Base-by-base conservation (phyloP, 64 coral and sea anemone species). In the Catalaphyllia jardinei region DNA sequence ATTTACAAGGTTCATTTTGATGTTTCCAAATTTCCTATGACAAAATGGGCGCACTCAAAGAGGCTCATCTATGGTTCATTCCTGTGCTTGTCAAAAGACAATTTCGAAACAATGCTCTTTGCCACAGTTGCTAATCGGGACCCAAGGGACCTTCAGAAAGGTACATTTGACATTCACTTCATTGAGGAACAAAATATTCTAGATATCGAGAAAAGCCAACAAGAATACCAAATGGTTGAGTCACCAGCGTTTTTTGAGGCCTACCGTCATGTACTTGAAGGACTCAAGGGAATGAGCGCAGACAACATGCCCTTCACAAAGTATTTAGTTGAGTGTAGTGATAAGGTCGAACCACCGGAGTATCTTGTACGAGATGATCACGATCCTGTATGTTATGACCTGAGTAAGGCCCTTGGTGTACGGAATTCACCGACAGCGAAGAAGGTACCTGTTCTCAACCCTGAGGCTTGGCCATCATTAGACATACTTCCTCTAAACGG, bases 51-150 rank as follows among this genome's bases (percentile, higher is more conserved):
- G 9, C 16, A 71, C 25, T 80, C 88, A 71, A 89, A 89, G 30
- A 77, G 88, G 25, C 88, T 89, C 27, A 39, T 79, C 8, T 89
- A 31, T 79, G 93, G 93, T 52, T 88, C 93, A 24, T 95, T 95
- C 63, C 84, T 95, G 57, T 95, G 93, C 29, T 17, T 95, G 38
- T 95, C 93, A 8, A 87, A 74, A 51, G 89, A 95, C 74, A 91
- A 91, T 71, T 95, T 95, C 50, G 73, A 90, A 60, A 91, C 89
- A 18, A 88, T 90, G 85, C 29, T 95, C 10, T 95, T 95, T 65
- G 93, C 93, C 52, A 95, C 89, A 13, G 89, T 95, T 14, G 74
- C 83, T 4, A 87, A 92, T 51, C 90, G 90, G 22, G 83, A 92
- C 7, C 74, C 75, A 79, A 24, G 73, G 29, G 46, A 87, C 1